phyloP scores from a whole-genome alignment of 2,797 vertebrate genomes.

The Gouania willdenowi region DNA sequence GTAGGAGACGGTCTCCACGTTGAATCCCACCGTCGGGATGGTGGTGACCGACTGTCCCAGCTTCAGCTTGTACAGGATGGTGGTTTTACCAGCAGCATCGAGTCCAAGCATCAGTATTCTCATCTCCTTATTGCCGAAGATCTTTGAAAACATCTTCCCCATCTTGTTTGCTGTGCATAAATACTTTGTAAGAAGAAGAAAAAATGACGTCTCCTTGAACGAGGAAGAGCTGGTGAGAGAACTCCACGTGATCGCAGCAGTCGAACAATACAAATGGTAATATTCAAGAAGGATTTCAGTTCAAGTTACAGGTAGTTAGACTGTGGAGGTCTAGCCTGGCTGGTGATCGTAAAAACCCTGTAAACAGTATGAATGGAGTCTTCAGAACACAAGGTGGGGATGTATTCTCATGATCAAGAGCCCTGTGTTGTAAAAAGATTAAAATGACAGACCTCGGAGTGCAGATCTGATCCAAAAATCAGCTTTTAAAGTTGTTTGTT shows the following conservation, averaged over 20 bases:
- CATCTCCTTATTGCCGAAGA: slow-evolving; percentile 99
- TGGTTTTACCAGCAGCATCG: slow-evolving; percentile 96
- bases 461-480: background rate
- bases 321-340: slow-evolving; percentile 19
- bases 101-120: slow-evolving; percentile 98
- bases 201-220: too few species aligned
- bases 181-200: slow-evolving; percentile 47
- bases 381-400: slow-evolving; percentile 41
- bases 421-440: slow-evolving; percentile 24
- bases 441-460: slow-evolving; percentile 31
- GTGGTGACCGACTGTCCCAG: slow-evolving; percentile 98
- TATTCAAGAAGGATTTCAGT: slow-evolving; percentile 28
- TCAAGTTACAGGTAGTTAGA: slow-evolving; percentile 25
- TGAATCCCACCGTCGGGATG: slow-evolving; percentile 97
- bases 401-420: slow-evolving; percentile 51
- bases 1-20: slow-evolving; percentile 97
- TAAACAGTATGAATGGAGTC: slow-evolving; percentile 11
- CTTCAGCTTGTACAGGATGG: slow-evolving; percentile 97
- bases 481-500: background rate
- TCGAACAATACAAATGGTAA: slow-evolving; percentile 41
- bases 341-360: slow-evolving; percentile 12
- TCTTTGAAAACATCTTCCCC: slow-evolving; percentile 98
- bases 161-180: slow-evolving; percentile 81
- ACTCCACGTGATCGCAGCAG: slow-evolving; percentile 51
- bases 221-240: too few species aligned